Conservation (phyloP, 2,797 vertebrate genomes). For the Cynopterus sphinx region DNA sequence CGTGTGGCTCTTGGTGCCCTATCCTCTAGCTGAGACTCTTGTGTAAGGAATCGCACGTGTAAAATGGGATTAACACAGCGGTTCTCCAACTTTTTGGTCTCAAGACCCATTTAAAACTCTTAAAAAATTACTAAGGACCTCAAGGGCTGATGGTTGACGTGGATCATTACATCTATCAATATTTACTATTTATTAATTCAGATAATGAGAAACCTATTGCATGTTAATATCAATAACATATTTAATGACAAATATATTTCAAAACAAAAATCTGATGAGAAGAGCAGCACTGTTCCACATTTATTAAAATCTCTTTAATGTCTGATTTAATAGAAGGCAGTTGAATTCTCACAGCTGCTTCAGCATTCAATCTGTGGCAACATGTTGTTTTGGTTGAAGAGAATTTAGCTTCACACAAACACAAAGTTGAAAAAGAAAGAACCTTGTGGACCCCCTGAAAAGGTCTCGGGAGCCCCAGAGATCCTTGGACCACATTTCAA, state of each 20-base stretch:
- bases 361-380: not conserved
- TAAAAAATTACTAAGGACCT: not conserved
- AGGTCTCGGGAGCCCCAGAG: not conserved
- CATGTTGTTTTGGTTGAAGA: not conserved
- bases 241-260: not conserved
- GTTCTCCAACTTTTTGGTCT: not conserved
- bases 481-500: not conserved
- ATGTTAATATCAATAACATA: not conserved
- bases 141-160: not conserved
- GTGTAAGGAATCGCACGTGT: not conserved
- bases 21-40: too few species aligned
- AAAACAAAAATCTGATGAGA: not conserved
- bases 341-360: not conserved
- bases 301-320: not conserved
- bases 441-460: not conserved
- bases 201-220: not conserved
- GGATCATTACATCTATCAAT: not conserved
- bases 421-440: not conserved
- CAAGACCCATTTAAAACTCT: not conserved
- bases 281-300: not conserved
- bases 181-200: not conserved
- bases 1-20: not conserved
- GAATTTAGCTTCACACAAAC: not conserved
- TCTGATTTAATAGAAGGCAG: not conserved
- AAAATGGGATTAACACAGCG: not conserved